Conservation (phyloP, 2,888 invertebrate species). For the Syritta pipiens region DNA sequence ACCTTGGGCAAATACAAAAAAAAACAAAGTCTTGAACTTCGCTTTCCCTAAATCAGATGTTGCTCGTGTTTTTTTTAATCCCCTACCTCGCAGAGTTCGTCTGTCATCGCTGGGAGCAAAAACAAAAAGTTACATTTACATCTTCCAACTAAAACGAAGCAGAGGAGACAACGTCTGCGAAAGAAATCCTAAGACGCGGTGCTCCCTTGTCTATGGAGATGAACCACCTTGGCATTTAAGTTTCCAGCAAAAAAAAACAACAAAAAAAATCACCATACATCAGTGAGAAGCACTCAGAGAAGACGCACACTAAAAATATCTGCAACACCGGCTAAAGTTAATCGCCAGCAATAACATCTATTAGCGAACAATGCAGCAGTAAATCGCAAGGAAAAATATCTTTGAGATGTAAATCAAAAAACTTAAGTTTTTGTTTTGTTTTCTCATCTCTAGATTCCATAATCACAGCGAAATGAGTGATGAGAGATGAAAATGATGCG, state of each 20-base stretch:
- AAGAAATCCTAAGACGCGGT: no score
- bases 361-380: conserved; percentile 59
- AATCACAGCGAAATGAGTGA: conserved; percentile 58
- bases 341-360: conserved; percentile 45
- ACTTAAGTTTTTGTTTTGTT: no score
- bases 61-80: neutral
- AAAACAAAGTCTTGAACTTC: neutral
- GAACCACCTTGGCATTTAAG: conserved; percentile 67
- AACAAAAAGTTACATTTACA: conserved; percentile 9
- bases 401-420: conserved; percentile 60
- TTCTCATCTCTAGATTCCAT: conserved; percentile 7
- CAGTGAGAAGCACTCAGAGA: neutral
- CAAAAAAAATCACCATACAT: neutral
- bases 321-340: conserved; percentile 30
- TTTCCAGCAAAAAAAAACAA: conserved; percentile 19
- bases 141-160: conserved; percentile 8
- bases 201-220: conserved; percentile 22
- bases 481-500: conserved; percentile 61
- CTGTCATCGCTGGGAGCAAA: conserved; percentile 32
- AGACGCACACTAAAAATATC: neutral
- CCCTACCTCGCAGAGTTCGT: no score
- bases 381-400: conserved; percentile 54
- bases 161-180: no score
- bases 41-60: neutral
- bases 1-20: neutral